A percentile compares a stretch with the other conserved stretches of the same genome.
These are phyloP conservation scores for Beaufortia kweichowensis DNA, from an alignment of 2,113 vertebrate genomes.

Conservation along the genomic window DNA sequence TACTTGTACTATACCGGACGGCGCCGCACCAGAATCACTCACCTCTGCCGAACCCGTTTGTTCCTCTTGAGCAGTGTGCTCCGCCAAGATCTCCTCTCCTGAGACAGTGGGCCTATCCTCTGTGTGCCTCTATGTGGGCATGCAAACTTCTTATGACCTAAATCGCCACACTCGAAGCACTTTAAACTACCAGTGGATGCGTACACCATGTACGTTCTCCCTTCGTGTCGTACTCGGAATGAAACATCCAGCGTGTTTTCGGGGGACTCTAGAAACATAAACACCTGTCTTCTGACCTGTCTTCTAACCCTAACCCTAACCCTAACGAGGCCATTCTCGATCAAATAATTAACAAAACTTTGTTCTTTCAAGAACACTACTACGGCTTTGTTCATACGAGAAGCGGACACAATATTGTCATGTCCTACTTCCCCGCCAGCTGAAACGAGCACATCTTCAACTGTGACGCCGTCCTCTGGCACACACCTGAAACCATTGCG, in stretches of 20 bases:
- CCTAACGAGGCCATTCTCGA: background rate
- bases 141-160: background rate
- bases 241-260: background rate
- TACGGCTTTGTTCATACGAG: background rate
- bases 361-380: constrained; percentile 4
- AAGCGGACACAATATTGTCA: background rate
- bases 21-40: background rate
- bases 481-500: background rate
- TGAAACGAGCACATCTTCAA: background rate
- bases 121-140: background rate
- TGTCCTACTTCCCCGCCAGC: background rate
- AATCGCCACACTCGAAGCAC: background rate
- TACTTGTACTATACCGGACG: background rate
- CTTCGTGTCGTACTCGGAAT: background rate
- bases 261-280: background rate
- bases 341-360: background rate
- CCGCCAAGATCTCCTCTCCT: background rate
- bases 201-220: too few relatives aligned
- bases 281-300: background rate
- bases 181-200: too few relatives aligned
- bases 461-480: background rate
- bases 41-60: background rate
- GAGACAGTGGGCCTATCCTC: background rate
- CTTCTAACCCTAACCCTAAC: background rate
- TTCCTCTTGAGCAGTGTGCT: background rate